Evolutionary conservation across 2,113 vertebrate species (phyloP).

Genomic region (Burhinus oedicnemus): DNA sequence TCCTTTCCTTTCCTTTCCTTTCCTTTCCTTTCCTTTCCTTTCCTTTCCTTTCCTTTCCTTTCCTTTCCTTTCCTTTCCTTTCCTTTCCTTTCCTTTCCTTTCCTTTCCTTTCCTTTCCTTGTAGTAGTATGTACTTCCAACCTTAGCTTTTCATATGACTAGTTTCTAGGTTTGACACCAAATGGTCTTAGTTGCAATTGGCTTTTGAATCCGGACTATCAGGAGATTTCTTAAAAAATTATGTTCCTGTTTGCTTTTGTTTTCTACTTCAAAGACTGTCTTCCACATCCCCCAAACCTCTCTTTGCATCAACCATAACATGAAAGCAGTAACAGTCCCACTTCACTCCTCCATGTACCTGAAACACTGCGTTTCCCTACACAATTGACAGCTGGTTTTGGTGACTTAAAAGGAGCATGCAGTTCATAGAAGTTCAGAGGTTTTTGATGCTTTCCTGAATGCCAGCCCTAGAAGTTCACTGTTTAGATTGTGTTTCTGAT

Average conservation of each 20-base stretch:
- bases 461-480: neutral
- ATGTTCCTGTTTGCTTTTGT: neutral
- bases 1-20: too few species aligned
- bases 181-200: neutral
- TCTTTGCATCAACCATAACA: neutral
- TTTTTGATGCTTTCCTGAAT: neutral
- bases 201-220: neutral
- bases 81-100: neutral
- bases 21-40: too few species aligned
- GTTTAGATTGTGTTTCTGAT: neutral
- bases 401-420: neutral
- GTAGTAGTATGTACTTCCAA: neutral
- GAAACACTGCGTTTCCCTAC: neutral
- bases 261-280: neutral
- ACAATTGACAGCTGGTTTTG: neutral
- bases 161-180: neutral
- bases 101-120: neutral
- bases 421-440: rapidly evolving
- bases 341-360: neutral
- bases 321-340: neutral
- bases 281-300: neutral
- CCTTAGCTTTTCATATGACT: neutral
- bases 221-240: neutral
- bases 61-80: too few species aligned
- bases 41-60: too few species aligned